These are phyloP conservation scores for Prolemur simus DNA, from an alignment of 2,113 vertebrate species.

Conservation along the genomic window DNA sequence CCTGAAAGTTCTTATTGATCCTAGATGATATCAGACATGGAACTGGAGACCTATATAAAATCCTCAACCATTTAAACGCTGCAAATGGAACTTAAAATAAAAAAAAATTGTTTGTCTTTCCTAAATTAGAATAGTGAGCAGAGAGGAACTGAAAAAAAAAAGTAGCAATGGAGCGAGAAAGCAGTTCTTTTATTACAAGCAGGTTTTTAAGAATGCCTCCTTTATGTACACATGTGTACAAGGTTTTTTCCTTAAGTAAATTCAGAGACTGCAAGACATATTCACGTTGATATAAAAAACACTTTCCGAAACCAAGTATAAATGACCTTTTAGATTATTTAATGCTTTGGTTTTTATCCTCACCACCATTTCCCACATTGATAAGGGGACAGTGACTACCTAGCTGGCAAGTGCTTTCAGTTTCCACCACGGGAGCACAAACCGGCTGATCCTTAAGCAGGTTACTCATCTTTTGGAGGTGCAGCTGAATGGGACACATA, in stretches of 20 bases:
- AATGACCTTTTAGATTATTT: not conserved
- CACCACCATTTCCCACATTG: not conserved
- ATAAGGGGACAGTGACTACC: not conserved
- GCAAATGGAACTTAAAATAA: not conserved
- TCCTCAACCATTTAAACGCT: not conserved
- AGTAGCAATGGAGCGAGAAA: not conserved
- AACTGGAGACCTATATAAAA: not conserved
- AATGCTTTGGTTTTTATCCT: not conserved
- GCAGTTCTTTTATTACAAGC: not conserved
- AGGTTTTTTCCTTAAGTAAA: not conserved
- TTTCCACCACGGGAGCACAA: accelerated
- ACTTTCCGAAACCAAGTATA: not conserved
- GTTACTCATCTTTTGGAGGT: not conserved
- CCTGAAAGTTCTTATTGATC: not conserved
- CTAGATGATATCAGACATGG: not conserved
- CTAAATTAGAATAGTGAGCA: not conserved
- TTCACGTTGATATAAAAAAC: not conserved
- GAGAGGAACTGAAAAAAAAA: not conserved
- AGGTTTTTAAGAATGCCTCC: not conserved
- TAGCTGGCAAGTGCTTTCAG: not conserved
- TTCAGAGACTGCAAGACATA: not conserved
- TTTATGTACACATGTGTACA: not conserved
- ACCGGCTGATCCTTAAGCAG: not conserved
- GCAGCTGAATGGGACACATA: not conserved
- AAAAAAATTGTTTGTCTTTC: not conserved